Evolutionary conservation across 2,888 invertebrate genomes (phyloP), one percentile per base, ranked within the genome.

Genomic region (Meliscaeva auricollis): DNA sequence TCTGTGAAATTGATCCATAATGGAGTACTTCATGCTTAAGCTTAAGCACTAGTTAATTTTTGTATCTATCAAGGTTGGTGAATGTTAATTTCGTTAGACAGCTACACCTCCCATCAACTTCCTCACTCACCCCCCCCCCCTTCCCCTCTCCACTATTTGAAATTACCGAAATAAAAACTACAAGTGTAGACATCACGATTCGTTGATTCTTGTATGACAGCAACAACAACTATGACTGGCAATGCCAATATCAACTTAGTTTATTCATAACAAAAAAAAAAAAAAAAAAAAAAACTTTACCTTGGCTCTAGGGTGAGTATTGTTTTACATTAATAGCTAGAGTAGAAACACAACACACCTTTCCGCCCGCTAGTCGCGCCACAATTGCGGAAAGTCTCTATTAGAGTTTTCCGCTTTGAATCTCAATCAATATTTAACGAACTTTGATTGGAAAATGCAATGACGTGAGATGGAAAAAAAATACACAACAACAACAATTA

Each of bases 361-460:
- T 15, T 74, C 56, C 38, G 48, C 54, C 60, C 60, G 9, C 32
- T 60, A 32, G 54, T 11, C 48, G n/a, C 13, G 30, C 38, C 56
- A 20, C 44, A 48, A 30, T 74, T 80, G 75, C 38, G 66, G 50
- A 50, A 70, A 38, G 41, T 44, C 64, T 58, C 60, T 75, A 69
- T 80, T 60, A 48, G 62, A n/a, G 52, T 54, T 72, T 68, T 46
- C 52, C 66, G 66, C 79, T 66, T 79, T 64, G 50, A 60, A 41
- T 78, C 22, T 48, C 62, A 52, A 68, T 81, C 72, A 85, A 85
- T 85, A 85, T 81, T 85, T 77, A 56, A 85, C 76, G 77, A 81
- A 56, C 41, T 85, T 80, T 81, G 81, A 85, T 85, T 81, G 85
- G 81, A 58, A 85, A 85, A 80, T 78, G 68, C 76, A 73, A 80